These are phyloP conservation scores for Caenorhabditis macrosperma DNA, from an alignment of 2,888 invertebrate species.

Conservation along the genomic window DNA sequence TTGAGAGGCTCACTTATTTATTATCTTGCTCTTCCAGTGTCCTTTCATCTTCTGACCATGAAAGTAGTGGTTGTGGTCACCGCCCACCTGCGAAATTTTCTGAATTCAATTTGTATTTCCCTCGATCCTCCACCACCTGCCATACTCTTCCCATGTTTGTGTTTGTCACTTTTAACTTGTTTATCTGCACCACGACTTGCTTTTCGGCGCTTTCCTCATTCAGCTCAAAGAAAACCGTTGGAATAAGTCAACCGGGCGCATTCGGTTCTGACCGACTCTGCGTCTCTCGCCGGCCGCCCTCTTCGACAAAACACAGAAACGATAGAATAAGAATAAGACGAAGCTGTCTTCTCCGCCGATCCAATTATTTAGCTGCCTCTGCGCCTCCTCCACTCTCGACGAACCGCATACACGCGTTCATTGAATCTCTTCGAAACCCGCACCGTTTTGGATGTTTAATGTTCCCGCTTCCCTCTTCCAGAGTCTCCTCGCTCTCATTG, in stretches of 20 bases:
- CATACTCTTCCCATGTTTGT: slow-evolving; percentile 19
- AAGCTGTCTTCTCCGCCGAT: slow-evolving; percentile 30
- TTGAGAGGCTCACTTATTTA: slow-evolving; percentile 9
- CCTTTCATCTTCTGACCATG: neutral
- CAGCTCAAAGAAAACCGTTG: neutral
- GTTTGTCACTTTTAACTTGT: slow-evolving; percentile 46
- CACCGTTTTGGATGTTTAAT: slow-evolving; percentile 2
- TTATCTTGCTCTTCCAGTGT: neutral
- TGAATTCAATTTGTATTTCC: slow-evolving; percentile 40
- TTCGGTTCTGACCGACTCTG: neutral
- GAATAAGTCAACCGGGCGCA: neutral
- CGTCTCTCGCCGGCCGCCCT: neutral
- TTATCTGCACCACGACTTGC: slow-evolving; percentile 14
- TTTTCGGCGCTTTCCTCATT: neutral
- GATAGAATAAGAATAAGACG: slow-evolving; percentile 12
- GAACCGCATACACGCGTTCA: neutral
- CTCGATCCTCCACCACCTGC: neutral
- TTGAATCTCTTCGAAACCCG: slow-evolving; percentile 8
- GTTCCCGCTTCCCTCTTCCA: neutral
- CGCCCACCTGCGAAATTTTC: slow-evolving; percentile 39
- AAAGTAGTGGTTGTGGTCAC: slow-evolving; percentile 4
- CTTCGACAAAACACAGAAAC: slow-evolving; percentile 22
- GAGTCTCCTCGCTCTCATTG: slow-evolving; percentile 10
- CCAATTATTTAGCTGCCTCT: slow-evolving; percentile 44
- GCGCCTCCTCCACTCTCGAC: slow-evolving; percentile 15